A percentile compares a stretch with the other conserved stretches of the same genome.
phyloP scores from a whole-genome alignment of 2,888 invertebrate species.

The Congeria kusceri region DNA sequence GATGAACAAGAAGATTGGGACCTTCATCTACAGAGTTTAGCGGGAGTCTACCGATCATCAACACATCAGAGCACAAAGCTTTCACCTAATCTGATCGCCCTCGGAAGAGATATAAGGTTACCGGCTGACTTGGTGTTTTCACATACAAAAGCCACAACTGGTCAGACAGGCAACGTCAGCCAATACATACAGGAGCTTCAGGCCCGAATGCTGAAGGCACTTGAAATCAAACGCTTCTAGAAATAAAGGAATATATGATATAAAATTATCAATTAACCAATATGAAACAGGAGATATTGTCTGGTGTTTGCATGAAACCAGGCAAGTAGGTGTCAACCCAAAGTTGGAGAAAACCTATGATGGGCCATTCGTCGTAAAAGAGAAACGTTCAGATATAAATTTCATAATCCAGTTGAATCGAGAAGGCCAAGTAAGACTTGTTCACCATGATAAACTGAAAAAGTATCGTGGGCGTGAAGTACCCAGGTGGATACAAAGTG shows the following conservation, averaged over 20 bases:
- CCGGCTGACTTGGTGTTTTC: constrained; percentile 35
- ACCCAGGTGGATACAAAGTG: neutral
- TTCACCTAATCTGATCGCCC: constrained; percentile 42
- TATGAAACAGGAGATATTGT: neutral
- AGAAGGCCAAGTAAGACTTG: neutral
- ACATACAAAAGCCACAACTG: neutral
- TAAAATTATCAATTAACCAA: neutral
- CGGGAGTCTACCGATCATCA: constrained; percentile 42
- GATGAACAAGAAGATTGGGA: constrained; percentile 59
- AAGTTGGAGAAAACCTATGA: neutral
- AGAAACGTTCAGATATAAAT: neutral
- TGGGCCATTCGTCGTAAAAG: neutral
- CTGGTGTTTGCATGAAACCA: neutral
- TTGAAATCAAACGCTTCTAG: neutral
- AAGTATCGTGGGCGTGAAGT: neutral
- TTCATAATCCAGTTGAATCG: neutral
- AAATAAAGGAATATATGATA: neutral
- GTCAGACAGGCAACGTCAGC: neutral
- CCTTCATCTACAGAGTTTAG: constrained; percentile 35
- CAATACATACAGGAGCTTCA: neutral
- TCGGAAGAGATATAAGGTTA: constrained; percentile 37
- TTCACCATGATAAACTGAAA: neutral
- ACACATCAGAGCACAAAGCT: constrained; percentile 53
- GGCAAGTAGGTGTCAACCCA: neutral
- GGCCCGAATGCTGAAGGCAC: neutral